Evolutionary conservation across 2,888 invertebrate genomes (phyloP).

Genomic region (Mesodorylaimus sp.): DNA sequence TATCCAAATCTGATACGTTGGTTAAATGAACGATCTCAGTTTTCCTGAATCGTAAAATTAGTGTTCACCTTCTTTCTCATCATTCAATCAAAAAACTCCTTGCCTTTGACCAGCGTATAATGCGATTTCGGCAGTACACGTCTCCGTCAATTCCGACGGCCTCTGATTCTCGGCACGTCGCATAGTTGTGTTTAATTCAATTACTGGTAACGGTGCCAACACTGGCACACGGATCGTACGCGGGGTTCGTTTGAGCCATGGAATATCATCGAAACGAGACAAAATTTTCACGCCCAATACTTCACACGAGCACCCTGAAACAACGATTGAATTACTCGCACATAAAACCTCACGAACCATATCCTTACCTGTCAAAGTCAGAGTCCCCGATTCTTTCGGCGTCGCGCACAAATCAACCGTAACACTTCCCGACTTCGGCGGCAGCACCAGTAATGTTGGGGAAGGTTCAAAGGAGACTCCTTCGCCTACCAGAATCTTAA

Average conservation of each 20-base stretch:
- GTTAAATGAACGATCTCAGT: too few species aligned
- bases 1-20: too few species aligned
- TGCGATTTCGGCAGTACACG: neutral
- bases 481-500: neutral
- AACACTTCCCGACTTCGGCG: neutral
- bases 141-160: neutral
- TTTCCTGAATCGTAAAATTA: too few species aligned
- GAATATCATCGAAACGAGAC: neutral
- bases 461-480: neutral
- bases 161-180: neutral
- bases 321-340: neutral
- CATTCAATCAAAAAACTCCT: too few species aligned
- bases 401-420: neutral
- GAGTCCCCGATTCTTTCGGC: neutral
- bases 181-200: too few species aligned
- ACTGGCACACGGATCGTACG: too few species aligned
- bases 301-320: slow-evolving; percentile 1
- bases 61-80: too few species aligned
- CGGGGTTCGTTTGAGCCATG: too few species aligned
- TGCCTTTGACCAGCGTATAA: neutral
- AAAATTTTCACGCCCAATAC: neutral
- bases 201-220: too few species aligned
- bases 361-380: neutral
- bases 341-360: too few species aligned
- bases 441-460: neutral